Base-by-base conservation (phyloP, 35 echinoderm and acorn worm genomes). In the Lytechinus variegatus region DNA sequence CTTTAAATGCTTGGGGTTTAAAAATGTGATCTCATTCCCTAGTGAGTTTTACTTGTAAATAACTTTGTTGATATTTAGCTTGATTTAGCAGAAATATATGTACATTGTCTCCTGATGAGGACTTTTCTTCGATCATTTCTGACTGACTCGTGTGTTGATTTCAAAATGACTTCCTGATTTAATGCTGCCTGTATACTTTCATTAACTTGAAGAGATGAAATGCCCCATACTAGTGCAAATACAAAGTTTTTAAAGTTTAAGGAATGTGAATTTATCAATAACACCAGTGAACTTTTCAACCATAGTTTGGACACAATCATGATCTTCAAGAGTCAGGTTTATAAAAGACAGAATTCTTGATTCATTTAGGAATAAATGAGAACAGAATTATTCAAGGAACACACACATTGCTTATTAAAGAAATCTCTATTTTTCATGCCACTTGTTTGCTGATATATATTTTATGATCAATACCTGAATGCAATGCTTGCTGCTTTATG, bases 71-170 rank as follows among this genome's bases (percentile, higher is more conserved):
- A 79, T 24, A 79, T 79, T 0, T 79, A 79, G 19, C 19, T 14
- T 79, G 66, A 79, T 79, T 79, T 79, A n/a, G 66, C 66, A 79
- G 66, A 79, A 79, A 24, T n/a, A 79, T 79, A 79, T 79, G 66
- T 19, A 79, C 66, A 79, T 24, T 79, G 66, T 79, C 66, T 79
- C n/a, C 66, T 7, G n/a, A 24, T 24, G 19, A 19, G 13, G 24
- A 79, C 66, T n/a, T 79, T 24, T 79, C 66, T 79, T 14, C 14
- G 8, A 79, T 79, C 66, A 79, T 24, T 24, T 79, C 66, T 24
- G 21, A 3, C n/a, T 79, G 19, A 24, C 19, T 24, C 66, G n/a
- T 7, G 16, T 79, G 21, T 79, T 19, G 1, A 79, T 24, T 79
- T 79, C 12, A 79, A 79, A 16, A 24, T 79, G 66, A 16, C 66